A percentile compares a stretch with the other conserved stretches of the same genome.
phyloP scores from a whole-genome alignment of 1,140 invertebrate species.

The Nasonia giraulti region DNA sequence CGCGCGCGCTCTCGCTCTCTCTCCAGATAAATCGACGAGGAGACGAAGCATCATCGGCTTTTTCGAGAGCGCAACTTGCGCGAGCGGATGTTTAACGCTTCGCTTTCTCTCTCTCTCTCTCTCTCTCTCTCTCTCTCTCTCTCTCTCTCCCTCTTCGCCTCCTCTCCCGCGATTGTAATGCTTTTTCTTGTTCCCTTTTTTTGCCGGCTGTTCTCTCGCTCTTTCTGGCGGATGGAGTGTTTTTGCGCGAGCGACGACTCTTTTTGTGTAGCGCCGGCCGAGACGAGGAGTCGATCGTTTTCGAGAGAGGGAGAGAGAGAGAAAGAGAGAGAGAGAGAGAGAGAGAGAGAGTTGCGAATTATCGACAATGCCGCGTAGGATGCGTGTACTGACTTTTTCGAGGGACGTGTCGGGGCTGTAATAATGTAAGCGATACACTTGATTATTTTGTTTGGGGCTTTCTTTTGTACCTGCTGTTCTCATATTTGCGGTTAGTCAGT shows the following conservation, averaged over 20 bases:
- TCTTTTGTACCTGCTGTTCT: neutral
- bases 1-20: neutral
- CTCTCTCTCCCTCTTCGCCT: neutral
- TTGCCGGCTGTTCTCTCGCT: neutral
- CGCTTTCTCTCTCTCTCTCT: too few species aligned
- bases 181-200: neutral
- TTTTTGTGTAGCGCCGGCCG: neutral
- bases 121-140: too few species aligned
- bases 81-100: neutral
- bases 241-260: neutral
- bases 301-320: neutral
- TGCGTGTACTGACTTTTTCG: neutral
- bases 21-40: slow-evolving; percentile 10
- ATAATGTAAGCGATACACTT: neutral
- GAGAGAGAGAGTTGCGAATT: neutral
- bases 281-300: neutral
- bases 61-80: neutral
- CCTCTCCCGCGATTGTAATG: neutral
- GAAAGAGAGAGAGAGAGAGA: neutral
- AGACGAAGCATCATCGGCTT: slow-evolving; percentile 3
- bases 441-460: neutral
- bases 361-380: neutral
- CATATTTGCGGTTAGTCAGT: neutral
- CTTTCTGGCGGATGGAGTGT: neutral
- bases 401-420: neutral